Evolutionary conservation across 2,797 vertebrate species (phyloP), one percentile per base, ranked within the genome.

Genomic region (Oreonectes daqikongensis): DNA sequence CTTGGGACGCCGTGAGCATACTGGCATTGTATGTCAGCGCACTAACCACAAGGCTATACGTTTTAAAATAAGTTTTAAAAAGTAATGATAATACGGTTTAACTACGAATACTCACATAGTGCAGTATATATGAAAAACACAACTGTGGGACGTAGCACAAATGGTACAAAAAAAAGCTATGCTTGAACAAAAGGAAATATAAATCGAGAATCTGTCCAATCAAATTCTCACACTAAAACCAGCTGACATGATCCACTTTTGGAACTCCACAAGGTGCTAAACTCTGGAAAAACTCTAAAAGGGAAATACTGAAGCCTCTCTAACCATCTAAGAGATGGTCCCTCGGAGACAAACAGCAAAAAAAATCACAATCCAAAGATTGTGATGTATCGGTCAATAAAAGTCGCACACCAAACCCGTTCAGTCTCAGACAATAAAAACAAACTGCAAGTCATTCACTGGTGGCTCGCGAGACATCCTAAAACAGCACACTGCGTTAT

Each of bases 331-430:
- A 40, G 10, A 40, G 38, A 40, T 28, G 50, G 24, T 32, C 38
- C 14, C 22, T 44, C 24, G 20, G 26, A 32, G 50, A 59, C 26
- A 67, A 59, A 59, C 20, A 61, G n/a, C 15, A 32, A 18, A 5
- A 32, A 7, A 48, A 68, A 68, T 67, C 20, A 0, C 26, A 46
- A 65, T 17, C 24, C 30, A 7, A 28, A 65, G 71, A 73, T 38
- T 64, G 61, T 38, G 38, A 44, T 22, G 52, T 22, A 46, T 57
- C 3, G 20, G 61, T 69, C 53, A 50, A 69, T 63, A 61, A 46
- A 38, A 5, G 10, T 14, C n/a, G 17, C 24, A 48, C 15, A 6
- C 15, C 12, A 30, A 38, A 57, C 53, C 38, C 22, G 15, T 69
- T 69, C 3, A 17, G 30, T n/a, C 68, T 55, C n/a, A 46, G 12